A percentile compares a stretch with the other conserved stretches of the same genome.
These are phyloP conservation scores for Podilymbus podiceps DNA, from an alignment of 2,113 vertebrate species.

Conservation along the genomic window DNA sequence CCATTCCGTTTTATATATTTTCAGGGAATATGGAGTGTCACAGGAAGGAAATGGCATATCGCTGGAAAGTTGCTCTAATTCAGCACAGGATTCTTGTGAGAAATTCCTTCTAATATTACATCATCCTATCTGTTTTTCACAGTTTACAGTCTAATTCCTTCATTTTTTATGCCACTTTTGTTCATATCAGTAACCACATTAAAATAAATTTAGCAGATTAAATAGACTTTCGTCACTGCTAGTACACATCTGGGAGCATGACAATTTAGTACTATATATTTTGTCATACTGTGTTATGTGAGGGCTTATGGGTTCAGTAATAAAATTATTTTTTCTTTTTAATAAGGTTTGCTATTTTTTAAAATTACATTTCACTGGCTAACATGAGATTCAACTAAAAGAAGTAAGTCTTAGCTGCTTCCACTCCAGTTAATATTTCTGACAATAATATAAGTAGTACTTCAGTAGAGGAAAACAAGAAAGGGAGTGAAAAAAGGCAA, in stretches of 20 bases:
- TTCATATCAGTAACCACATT: constrained; percentile 13
- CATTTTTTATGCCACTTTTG: constrained; percentile 21
- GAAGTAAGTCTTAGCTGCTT: not conserved
- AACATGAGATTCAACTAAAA: not conserved
- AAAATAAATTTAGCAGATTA: not conserved
- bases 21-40: constrained; percentile 59
- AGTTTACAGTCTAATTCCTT: constrained; percentile 38
- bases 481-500: not conserved
- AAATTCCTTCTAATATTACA: constrained; percentile 62
- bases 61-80: constrained; percentile 63
- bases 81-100: constrained; percentile 65
- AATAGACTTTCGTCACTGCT: constrained; percentile 7
- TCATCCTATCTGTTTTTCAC: constrained; percentile 34
- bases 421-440: not conserved
- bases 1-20: constrained; percentile 64
- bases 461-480: not conserved
- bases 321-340: not conserved
- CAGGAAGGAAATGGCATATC: constrained; percentile 63
- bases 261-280: not conserved
- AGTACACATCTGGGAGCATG: not conserved
- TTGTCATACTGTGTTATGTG: not conserved
- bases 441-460: not conserved
- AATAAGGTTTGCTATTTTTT: not conserved
- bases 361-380: not conserved
- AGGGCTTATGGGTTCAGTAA: not conserved